A percentile compares a stretch with the other conserved stretches of the same genome.
Evolutionary conservation across 2,113 vertebrate species (phyloP).

Genomic region (Gobio gobio): DNA sequence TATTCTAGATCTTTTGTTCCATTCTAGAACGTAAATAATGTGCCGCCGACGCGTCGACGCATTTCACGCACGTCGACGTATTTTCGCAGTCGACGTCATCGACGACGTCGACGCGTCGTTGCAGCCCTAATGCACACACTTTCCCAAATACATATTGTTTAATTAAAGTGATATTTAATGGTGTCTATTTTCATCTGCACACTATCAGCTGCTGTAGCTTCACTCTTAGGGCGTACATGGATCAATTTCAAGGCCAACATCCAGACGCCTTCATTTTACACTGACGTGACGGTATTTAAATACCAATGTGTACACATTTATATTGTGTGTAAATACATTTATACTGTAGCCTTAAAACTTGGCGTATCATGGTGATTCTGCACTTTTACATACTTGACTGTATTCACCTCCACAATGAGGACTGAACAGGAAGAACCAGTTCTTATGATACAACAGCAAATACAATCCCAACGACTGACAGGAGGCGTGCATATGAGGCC

Average conservation of each 20-base stretch:
- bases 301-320: too few relatives aligned
- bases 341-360: not conserved
- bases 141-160: not conserved
- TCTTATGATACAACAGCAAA: not conserved
- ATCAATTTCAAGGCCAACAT: not conserved
- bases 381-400: not conserved
- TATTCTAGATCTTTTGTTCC: too few relatives aligned
- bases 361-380: not conserved
- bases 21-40: too few relatives aligned
- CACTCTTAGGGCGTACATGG: not conserved
- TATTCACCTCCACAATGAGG: not conserved
- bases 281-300: not conserved
- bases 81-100: too few relatives aligned
- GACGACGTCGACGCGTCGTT: too few relatives aligned
- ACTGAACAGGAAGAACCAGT: conserved; percentile 9
- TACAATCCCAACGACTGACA: too few relatives aligned
- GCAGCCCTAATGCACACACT: not conserved
- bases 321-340: not conserved
- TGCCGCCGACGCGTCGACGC: too few relatives aligned
- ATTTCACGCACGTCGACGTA: too few relatives aligned
- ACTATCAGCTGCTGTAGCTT: not conserved
- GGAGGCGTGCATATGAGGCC: not conserved
- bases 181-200: not conserved
- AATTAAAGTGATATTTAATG: not conserved
- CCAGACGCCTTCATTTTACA: not conserved